Conservation (phyloP, 1,140 invertebrate genomes). For the Globodera rostochiensis region DNA sequence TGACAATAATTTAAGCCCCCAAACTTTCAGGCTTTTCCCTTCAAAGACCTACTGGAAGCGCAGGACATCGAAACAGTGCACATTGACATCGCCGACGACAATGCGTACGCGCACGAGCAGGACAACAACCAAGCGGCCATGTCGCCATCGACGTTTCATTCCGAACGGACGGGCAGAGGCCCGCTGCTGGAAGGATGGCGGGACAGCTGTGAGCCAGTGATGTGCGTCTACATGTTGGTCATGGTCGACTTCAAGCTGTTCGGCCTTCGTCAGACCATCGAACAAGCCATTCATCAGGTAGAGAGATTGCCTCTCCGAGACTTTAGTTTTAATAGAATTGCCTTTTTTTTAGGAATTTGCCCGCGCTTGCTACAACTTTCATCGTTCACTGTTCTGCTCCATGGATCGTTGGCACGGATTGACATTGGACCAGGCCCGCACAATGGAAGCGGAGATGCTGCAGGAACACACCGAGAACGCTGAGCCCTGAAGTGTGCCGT, state of each 20-base stretch:
- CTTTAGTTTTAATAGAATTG: neutral
- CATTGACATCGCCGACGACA: constrained; percentile 63
- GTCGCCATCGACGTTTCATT: constrained; percentile 88
- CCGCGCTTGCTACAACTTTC: constrained; percentile 93
- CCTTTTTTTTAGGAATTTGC: constrained; percentile 76
- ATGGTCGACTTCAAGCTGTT: constrained; percentile 99
- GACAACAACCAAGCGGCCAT: constrained; percentile 84
- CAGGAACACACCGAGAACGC: constrained; percentile 74
- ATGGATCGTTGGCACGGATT: constrained; percentile 91
- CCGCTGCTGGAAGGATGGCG: constrained; percentile 84
- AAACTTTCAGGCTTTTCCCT: constrained; percentile 31
- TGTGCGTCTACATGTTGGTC: constrained; percentile 98
- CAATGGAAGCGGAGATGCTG: constrained; percentile 86
- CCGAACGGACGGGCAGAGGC: constrained; percentile 88
- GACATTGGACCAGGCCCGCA: constrained; percentile 90
- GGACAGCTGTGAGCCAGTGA: constrained; percentile 77
- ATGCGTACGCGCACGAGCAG: constrained; percentile 46
- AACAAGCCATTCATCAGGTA: constrained; percentile 86
- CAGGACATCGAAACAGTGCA: constrained; percentile 59
- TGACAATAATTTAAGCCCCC: constrained; percentile 50
- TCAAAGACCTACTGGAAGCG: constrained; percentile 27
- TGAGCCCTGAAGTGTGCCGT: neutral
- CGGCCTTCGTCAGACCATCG: constrained; percentile 88
- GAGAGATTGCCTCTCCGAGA: neutral
- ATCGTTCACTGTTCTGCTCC: constrained; percentile 96